These are phyloP conservation scores for Rhodinocichla rosea DNA, from an alignment of 2,113 vertebrate species.

Conservation along the genomic window DNA sequence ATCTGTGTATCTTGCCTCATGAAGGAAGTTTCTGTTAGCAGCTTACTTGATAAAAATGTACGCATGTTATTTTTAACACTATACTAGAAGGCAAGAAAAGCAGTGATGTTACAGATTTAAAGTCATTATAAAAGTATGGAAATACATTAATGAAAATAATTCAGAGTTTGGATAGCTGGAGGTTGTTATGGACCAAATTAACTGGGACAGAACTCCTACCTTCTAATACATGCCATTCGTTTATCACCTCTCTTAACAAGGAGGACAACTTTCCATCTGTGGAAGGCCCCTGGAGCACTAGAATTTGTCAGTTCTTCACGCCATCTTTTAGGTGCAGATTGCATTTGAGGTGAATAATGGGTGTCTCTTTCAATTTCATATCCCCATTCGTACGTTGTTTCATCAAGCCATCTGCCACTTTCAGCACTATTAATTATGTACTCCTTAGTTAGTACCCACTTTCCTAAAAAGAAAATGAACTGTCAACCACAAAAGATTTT, in stretches of 20 bases:
- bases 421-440: constrained; percentile 90
- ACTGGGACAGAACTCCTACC: constrained; percentile 70
- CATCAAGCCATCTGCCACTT: constrained; percentile 89
- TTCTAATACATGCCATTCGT: constrained; percentile 78
- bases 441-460: constrained; percentile 91
- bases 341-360: constrained; percentile 78
- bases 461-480: constrained; percentile 84
- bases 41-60: not conserved
- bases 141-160: not conserved
- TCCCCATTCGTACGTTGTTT: constrained; percentile 87
- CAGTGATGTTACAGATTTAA: not conserved
- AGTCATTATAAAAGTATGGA: not conserved
- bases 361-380: constrained; percentile 79
- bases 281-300: constrained; percentile 84
- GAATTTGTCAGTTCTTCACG: constrained; percentile 73
- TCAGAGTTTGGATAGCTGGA: not conserved
- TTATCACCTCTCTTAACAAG: constrained; percentile 70
- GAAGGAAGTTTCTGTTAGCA: not conserved
- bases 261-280: constrained; percentile 90
- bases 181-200: not conserved
- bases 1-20: not conserved
- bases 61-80: not conserved
- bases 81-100: not conserved
- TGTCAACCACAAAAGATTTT: constrained; percentile 62
- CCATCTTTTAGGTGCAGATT: constrained; percentile 84